A percentile compares a stretch with the other conserved stretches of the same genome.
Evolutionary conservation across 2,113 vertebrate genomes (phyloP).

Genomic region (Stomatorhinus ivindoensis): DNA sequence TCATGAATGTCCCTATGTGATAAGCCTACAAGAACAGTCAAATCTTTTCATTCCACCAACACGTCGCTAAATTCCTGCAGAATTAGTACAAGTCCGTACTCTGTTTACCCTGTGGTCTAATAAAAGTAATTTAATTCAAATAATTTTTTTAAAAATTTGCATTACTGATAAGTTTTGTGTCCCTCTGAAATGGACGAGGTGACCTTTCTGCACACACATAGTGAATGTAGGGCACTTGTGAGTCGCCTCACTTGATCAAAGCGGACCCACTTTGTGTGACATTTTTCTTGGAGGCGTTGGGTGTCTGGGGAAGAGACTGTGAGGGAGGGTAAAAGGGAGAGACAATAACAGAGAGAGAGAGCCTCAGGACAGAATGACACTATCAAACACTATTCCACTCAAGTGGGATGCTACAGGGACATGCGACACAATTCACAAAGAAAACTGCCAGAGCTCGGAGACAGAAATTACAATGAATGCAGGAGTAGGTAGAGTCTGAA

Average conservation of each 20-base stretch:
- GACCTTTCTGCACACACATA: background rate
- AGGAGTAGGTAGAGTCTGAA: background rate
- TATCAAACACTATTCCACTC: slow-evolving; percentile 3
- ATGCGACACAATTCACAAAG: background rate
- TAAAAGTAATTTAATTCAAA: background rate
- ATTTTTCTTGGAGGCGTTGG: background rate
- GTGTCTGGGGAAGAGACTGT: background rate
- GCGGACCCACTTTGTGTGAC: background rate
- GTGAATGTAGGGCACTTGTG: background rate
- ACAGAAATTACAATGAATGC: background rate
- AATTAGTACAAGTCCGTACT: background rate
- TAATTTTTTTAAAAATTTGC: background rate
- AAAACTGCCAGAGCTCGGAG: background rate
- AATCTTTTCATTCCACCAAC: background rate
- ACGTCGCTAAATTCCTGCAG: background rate
- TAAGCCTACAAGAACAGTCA: background rate
- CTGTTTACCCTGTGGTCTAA: background rate
- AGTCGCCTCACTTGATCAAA: background rate
- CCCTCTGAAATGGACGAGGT: background rate
- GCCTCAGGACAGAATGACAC: background rate
- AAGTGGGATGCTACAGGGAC: background rate
- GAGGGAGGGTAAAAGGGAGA: background rate
- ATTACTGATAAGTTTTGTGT: background rate
- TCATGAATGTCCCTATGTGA: background rate
- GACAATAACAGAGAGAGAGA: background rate